Base-by-base conservation (phyloP, 2,113 vertebrate genomes). In the Ellobius talpinus region DNA sequence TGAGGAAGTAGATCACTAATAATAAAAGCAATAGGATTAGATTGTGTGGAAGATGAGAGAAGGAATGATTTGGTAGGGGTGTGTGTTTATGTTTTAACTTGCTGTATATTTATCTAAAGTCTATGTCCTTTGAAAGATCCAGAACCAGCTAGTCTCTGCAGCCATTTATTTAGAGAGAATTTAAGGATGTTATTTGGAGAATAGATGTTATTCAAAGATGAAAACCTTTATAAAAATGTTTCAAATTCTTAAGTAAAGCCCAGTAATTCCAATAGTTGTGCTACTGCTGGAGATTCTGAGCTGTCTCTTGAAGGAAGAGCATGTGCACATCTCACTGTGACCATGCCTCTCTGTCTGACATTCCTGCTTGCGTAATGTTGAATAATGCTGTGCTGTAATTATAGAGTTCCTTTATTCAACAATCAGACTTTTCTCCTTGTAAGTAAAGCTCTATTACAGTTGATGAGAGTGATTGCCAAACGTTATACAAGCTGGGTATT, bases 401-500 rank as follows among this genome's bases (percentile, higher is more conserved):
- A 0, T 39, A 11, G 42, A 70, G 23, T 79, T 66, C 78, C 85
- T 91, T 94, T 93, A 63, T 45, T 74, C 85, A 97, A 36, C 86
- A 89, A 76, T 90, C 23, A 16, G 47, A 96, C 31, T 90, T 23
- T 87, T 89, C 88, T 47, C 55, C 70, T 47, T 94, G 61, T 92
- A 84, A 50, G 19, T 76, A 81, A 90, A 90, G 55, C n/a, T 88
- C n/a, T 87, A 65, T 87, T 52, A 81, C 65, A 93, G 1, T 70
- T 87, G 68, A 66, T 90, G 61, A 95, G 78, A 68, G 81, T 70
- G 79, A 78, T 96, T 94, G 93, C 89, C 96, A 92, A 94, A 96
- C 14, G 3, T 31, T 31, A 79, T 70, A 45, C 86, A 92, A 93
- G 68, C 77, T 77, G 47, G 91, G 77, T 81, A 33, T 5, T 0